These are phyloP conservation scores for Cremastobaeus sp. DNA, from an alignment of 2,888 invertebrate genomes.

Conservation along the genomic window DNA sequence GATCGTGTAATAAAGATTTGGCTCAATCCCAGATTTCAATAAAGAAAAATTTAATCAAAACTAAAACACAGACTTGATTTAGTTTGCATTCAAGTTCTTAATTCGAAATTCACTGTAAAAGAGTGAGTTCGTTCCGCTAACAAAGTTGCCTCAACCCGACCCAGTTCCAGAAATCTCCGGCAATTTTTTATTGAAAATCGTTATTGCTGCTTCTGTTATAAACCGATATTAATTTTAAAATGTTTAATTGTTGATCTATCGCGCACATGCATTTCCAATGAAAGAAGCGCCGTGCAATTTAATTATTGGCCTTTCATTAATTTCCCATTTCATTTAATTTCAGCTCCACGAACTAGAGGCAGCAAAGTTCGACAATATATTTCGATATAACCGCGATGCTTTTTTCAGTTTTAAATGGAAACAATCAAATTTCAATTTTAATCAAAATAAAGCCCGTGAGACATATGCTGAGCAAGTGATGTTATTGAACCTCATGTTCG, in stretches of 20 bases:
- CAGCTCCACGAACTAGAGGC: no score
- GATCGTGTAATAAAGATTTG: conserved; percentile 7
- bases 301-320: no score
- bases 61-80: conserved; percentile 17
- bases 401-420: no score
- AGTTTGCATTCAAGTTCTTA: conserved; percentile 17
- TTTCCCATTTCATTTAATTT: no score
- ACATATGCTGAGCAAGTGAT: no score
- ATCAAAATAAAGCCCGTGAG: no score
- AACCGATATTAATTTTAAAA: conserved; percentile 12
- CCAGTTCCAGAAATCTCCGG: conserved; percentile 6
- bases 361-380: no score
- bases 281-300: no score
- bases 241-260: background rate
- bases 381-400: no score
- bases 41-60: conserved; percentile 21
- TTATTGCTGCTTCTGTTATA: background rate
- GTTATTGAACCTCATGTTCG: no score
- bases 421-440: no score
- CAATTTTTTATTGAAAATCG: conserved; percentile 23
- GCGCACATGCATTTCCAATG: conserved; percentile 1
- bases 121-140: conserved; percentile 3
- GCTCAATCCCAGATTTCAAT: background rate
- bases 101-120: conserved; percentile 11
- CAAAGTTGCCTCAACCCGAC: conserved; percentile 14